Percentiles rank a stretch among this genome's conserved stretches.
Evolutionary conservation across 2,797 vertebrate genomes (phyloP).

Genomic region (Malurus leucopterus): DNA sequence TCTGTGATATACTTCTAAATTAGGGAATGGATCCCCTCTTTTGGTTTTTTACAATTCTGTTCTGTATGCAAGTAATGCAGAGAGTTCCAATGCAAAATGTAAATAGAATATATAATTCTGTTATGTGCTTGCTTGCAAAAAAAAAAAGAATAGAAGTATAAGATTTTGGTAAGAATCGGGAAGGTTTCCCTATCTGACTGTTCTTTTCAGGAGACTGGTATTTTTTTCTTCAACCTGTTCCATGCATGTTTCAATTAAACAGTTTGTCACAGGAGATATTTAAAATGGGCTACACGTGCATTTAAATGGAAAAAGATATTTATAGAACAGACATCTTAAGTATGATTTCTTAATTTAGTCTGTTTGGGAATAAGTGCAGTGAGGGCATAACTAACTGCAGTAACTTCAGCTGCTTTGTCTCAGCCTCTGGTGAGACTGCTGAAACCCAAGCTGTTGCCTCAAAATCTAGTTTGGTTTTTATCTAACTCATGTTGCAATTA

Average conservation of each 20-base stretch:
- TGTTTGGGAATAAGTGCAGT: neutral
- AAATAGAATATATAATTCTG: neutral
- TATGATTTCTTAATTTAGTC: conserved; percentile 40
- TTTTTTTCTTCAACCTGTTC: neutral
- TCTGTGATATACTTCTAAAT: neutral
- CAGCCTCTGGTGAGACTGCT: neutral
- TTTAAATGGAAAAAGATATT: conserved; percentile 26
- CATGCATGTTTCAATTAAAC: neutral
- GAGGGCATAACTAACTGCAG: neutral
- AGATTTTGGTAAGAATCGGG: neutral
- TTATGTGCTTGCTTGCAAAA: neutral
- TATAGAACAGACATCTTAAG: neutral
- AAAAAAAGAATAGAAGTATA: neutral
- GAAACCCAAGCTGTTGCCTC: neutral
- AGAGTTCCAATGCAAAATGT: neutral
- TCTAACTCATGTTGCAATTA: neutral
- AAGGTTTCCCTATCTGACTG: neutral
- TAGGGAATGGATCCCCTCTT: neutral
- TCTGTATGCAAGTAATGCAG: neutral
- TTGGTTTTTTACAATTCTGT: neutral
- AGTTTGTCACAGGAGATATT: neutral
- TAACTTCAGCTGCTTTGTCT: neutral
- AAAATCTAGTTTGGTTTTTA: neutral
- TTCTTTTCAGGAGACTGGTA: neutral
- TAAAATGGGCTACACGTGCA: neutral